Conservation (phyloP, 2,888 invertebrate species). For the Caenorhabditis sp. region DNA sequence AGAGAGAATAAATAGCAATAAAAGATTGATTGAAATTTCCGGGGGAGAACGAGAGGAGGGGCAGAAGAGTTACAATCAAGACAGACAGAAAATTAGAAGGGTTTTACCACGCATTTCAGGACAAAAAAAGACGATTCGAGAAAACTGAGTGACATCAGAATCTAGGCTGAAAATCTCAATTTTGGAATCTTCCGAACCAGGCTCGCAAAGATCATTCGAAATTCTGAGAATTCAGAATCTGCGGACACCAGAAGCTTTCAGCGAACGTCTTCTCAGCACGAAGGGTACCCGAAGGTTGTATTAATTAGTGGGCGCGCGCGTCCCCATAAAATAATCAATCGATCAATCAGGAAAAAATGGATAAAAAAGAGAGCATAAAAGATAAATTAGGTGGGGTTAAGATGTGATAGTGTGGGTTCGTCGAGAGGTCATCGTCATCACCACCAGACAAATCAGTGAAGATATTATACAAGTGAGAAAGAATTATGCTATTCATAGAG, state of each 20-base stretch:
- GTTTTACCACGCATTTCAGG: conserved; percentile 35
- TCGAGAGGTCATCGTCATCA: conserved; percentile 1
- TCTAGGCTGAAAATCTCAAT: background rate
- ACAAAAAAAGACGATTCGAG: background rate
- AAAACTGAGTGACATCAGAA: background rate
- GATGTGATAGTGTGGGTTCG: conserved; percentile 14
- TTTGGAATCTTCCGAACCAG: background rate
- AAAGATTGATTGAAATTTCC: conserved; percentile 8
- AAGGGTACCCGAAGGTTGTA: conserved; percentile 51
- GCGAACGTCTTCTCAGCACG: conserved; percentile 20
- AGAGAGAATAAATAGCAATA: conserved; percentile 7
- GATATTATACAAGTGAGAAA: too few relatives aligned
- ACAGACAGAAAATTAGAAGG: conserved; percentile 18
- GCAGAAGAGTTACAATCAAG: conserved; percentile 1
- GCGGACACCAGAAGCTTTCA: too few relatives aligned
- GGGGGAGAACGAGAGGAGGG: conserved; percentile 13
- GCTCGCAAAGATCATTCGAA: background rate
- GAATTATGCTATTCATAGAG: too few relatives aligned
- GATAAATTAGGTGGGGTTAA: conserved; percentile 43
- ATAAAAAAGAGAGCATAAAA: conserved; percentile 2
- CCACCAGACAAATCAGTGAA: background rate
- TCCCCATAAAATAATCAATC: conserved; percentile 44
- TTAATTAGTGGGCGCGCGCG: conserved; percentile 35
- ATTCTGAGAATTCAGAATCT: too few relatives aligned
- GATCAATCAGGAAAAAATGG: conserved; percentile 30